phyloP scores from a whole-genome alignment of 2,113 vertebrate genomes.

The Prionailurus bengalensis region DNA sequence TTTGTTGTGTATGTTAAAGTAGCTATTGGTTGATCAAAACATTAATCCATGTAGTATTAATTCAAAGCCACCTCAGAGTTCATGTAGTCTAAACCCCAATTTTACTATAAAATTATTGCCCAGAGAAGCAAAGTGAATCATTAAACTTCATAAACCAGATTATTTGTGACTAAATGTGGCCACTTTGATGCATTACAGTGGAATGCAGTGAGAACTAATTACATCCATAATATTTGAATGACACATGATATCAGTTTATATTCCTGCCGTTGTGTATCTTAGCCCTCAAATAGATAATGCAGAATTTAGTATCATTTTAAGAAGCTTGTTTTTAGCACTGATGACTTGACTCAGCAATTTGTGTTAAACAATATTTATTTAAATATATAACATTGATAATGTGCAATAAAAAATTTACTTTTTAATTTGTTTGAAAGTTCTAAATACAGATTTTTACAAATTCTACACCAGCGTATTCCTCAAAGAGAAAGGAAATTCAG shows the following conservation, averaged over 20 bases:
- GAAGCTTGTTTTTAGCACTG: background rate
- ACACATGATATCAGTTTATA: background rate
- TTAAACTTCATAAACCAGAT: background rate
- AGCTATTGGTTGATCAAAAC: background rate
- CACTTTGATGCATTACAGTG: background rate
- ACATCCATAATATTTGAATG: background rate
- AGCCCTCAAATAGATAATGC: background rate
- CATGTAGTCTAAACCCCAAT: background rate
- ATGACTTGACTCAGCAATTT: background rate
- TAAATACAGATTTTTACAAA: background rate
- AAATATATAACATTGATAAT: background rate
- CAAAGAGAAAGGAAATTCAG: background rate
- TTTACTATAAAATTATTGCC: background rate
- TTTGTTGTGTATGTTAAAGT: background rate
- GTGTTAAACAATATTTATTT: background rate
- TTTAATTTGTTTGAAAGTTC: background rate
- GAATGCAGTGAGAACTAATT: background rate
- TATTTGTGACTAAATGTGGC: background rate
- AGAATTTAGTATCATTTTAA: background rate
- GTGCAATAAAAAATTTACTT: background rate
- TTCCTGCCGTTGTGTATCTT: background rate
- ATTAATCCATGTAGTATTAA: background rate
- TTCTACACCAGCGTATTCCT: background rate
- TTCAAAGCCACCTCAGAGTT: background rate
- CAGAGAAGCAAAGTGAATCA: background rate